Base-by-base conservation (phyloP, 1,140 invertebrate genomes). In the Diabrotica virgifera region DNA sequence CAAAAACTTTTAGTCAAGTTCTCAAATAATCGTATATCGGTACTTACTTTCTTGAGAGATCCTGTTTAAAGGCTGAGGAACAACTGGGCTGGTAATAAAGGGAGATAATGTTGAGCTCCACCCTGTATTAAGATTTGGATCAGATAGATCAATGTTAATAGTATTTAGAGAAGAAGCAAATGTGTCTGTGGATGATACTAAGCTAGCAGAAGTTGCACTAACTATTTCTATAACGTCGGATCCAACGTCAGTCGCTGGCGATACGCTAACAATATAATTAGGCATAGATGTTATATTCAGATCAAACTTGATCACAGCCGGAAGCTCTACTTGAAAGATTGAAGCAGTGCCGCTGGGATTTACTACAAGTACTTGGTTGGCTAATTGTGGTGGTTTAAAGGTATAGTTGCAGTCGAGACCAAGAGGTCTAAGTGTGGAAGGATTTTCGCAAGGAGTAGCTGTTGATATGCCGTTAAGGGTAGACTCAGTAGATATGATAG, bases 141-240 rank as follows among this genome's bases (percentile, higher is more conserved):
- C 7, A 36, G 55, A 57, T 10, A 57, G 36, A 57, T 57, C 55
- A 37, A 57, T 57, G 37, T 57, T 36, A 37, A 57, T 37, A 57
- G 6, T 24, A 36, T 10, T 36, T 37, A 12, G 10, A 36, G 55
- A 57, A 57, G 36, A n/a, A 36, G 7, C 24, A 13, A 37, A 9
- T 10, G 55, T 36, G 12, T 57, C 55, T 12, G 8, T 36, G 12
- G 36, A 57, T 36, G 36, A 12, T 57, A 57, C 36, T n/a, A 11
- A 10, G 12, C 37, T 10, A 57, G 24, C 12, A 36, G 35, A 36
- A 36, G 55, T n/a, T 8, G 36, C 9, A 10, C n/a, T 57, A 36
- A 9, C 37, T 57, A 57, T 57, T 57, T 57, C 55, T 36, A 57
- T n/a, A 36, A 36, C 36, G 12, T 57, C 55, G 35, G 12, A 10